Evolutionary conservation across 2,113 vertebrate genomes (phyloP), one percentile per base, ranked within the genome.

Genomic region (Pachyramphus minor): DNA sequence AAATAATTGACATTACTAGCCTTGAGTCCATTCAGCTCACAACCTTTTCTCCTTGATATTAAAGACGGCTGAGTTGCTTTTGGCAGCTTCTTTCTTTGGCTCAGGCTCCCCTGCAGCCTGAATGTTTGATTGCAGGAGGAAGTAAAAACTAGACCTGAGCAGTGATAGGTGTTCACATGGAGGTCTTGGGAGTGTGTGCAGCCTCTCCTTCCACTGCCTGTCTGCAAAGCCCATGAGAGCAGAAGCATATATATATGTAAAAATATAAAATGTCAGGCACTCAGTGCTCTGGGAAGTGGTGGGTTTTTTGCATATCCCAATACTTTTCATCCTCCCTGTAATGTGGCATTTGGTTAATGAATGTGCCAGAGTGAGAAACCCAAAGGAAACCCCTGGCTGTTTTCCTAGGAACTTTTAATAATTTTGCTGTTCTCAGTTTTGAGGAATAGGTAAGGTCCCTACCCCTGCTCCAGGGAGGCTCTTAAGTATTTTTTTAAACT

Each of bases 351-450:
- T 93, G 90, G 85, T 81, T 97, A 96, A 88, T 93, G 94, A 94
- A 87, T 53, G 80, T 97, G 88, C 95, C 86, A 87, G 69, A 77
- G 55, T 78, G 93, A 94, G 89, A 92, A 94, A 93, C 92, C 93
- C 95, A 78, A 53, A 95, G 96, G 96, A 95, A 94, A 95, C 88
- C 86, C 35, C 83, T 97, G 96, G 88, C 95, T 92, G 60, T 96
- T 95, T 95, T 93, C 95, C 94, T 73, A 68, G 95, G 66, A 92
- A 94, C 93, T 93, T 93, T 84, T 84, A 94, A 95, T 90, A 84
- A 78, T 96, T 94, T 96, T 84, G 83, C 86, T 84, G 73, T 12
- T 55, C 66, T 79, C 63, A 6, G 86, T 78, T 93, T 84, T 87
- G 80, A 96, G 76, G 53, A 87, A 49, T 68, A 94, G 80, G 86